Conservation (phyloP, 2,888 invertebrate species). For the Phyllotreta striolata region DNA sequence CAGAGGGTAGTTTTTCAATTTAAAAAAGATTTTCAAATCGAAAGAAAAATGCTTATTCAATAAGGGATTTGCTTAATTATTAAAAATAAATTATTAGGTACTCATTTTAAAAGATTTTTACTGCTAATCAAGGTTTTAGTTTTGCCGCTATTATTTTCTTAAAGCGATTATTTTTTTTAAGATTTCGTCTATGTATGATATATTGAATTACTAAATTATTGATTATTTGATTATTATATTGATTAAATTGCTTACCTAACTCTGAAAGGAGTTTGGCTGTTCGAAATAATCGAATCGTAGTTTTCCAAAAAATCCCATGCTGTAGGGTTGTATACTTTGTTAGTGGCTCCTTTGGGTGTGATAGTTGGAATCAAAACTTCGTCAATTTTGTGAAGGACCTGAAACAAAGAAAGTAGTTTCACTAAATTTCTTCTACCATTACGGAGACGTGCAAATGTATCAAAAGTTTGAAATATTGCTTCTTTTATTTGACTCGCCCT, state of each 20-base stretch:
- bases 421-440: too few species aligned
- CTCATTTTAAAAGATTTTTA: not conserved
- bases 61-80: not conserved
- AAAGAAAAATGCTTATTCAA: too few species aligned
- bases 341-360: constrained; percentile 67
- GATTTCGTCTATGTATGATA: too few species aligned
- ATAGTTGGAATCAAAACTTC: constrained; percentile 84
- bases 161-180: not conserved
- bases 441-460: too few species aligned
- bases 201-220: too few species aligned
- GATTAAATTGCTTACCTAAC: constrained; percentile 79
- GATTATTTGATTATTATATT: too few species aligned
- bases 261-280: constrained; percentile 70
- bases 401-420: constrained; percentile 46
- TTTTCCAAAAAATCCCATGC: constrained; percentile 82
- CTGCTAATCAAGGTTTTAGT: not conserved
- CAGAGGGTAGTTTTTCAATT: too few species aligned
- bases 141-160: too few species aligned
- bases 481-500: too few species aligned
- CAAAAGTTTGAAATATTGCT: too few species aligned
- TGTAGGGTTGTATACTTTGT: constrained; percentile 78
- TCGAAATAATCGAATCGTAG: constrained; percentile 73
- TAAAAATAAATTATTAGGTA: not conserved
- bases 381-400: constrained; percentile 89
- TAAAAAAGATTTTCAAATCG: too few species aligned